A percentile compares a stretch with the other conserved stretches of the same genome.
phyloP scores from a whole-genome alignment of 2,797 vertebrate species.

The Hafferia zeledoni region DNA sequence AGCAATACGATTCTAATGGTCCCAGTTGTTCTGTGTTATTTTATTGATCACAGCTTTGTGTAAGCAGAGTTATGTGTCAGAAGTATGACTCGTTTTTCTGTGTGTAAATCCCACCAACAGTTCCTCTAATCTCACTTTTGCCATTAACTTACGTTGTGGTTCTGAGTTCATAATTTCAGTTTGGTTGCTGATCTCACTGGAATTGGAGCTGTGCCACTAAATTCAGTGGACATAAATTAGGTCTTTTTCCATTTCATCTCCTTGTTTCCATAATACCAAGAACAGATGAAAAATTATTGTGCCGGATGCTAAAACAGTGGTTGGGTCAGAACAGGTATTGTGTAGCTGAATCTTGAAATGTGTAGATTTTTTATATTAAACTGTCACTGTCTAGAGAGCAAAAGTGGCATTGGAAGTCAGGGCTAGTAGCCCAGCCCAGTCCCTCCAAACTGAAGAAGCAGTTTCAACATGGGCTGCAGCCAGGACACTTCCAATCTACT shows the following conservation, averaged over 20 bases:
- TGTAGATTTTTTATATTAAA: neutral
- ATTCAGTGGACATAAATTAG: neutral
- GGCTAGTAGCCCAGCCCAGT: neutral
- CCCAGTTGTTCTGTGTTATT: neutral
- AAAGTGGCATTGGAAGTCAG: neutral
- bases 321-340: neutral
- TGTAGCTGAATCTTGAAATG: neutral
- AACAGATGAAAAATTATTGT: neutral
- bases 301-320: neutral
- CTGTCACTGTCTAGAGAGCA: neutral
- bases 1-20: neutral
- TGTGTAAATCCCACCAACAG: neutral
- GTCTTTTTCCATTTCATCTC: neutral
- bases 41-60: neutral
- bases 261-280: neutral
- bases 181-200: neutral
- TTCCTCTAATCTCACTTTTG: neutral
- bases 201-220: neutral
- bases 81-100: neutral
- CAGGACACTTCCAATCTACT: neutral
- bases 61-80: neutral
- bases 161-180: neutral
- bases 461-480: neutral
- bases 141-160: neutral
- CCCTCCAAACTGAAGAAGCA: neutral